Evolutionary conservation across 2,888 invertebrate genomes (phyloP).

Genomic region (Oxyteleia sp.): DNA sequence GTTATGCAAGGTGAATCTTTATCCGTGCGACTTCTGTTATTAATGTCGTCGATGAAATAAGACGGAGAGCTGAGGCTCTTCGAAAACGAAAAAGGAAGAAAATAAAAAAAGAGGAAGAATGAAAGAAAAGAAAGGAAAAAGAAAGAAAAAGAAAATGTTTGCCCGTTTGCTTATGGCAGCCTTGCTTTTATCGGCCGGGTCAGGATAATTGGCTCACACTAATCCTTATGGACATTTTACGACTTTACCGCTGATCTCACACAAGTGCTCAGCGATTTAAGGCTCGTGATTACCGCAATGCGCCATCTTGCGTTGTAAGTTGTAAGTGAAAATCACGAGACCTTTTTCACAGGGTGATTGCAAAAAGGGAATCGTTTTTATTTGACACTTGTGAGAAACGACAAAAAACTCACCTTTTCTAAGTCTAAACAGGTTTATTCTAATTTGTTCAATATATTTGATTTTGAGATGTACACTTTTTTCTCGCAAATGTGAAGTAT

Average conservation of each 20-base stretch:
- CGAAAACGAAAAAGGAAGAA: constrained; percentile 9
- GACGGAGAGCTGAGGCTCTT: constrained; percentile 12
- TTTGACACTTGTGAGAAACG: neutral
- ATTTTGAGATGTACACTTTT: too few species aligned
- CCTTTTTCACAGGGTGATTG: neutral
- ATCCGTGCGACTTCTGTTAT: constrained; percentile 71
- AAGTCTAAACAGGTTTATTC: too few species aligned
- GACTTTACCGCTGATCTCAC: constrained; percentile 56
- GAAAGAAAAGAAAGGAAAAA: constrained; percentile 17
- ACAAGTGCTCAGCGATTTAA: constrained; percentile 49
- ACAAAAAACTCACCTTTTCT: too few species aligned
- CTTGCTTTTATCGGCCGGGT: constrained; percentile 55
- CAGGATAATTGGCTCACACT: constrained; percentile 71
- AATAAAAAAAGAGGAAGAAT: constrained; percentile 13
- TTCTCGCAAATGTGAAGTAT: too few species aligned
- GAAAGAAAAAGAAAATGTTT: constrained; percentile 6
- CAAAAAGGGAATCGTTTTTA: neutral
- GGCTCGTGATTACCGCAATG: constrained; percentile 44
- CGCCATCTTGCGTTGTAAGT: constrained; percentile 26
- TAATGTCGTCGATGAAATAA: constrained; percentile 65
- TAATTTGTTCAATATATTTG: too few species aligned
- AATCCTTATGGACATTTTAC: constrained; percentile 68
- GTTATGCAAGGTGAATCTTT: constrained; percentile 71
- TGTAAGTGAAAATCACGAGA: constrained; percentile 20
- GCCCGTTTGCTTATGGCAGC: constrained; percentile 37